Evolutionary conservation across 2,888 invertebrate genomes (phyloP).

Genomic region (Drosophila cognata): DNA sequence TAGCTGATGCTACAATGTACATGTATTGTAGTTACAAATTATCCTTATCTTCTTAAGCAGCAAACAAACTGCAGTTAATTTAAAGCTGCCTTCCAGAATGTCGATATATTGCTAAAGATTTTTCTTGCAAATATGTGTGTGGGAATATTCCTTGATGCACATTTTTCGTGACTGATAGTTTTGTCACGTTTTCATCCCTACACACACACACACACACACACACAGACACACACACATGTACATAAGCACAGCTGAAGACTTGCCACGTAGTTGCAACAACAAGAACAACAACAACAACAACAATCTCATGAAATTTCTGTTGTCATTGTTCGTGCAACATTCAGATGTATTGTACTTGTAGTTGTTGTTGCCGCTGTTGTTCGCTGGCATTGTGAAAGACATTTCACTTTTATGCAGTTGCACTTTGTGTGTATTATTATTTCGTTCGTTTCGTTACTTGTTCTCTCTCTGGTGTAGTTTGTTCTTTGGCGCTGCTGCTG

Average conservation of each 20-base stretch:
- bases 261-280: slow-evolving; percentile 30
- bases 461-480: slow-evolving; percentile 8
- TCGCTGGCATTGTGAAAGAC: slow-evolving; percentile 77
- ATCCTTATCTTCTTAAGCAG: neutral
- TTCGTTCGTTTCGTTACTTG: slow-evolving; percentile 36
- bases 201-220: slow-evolving; percentile 9
- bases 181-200: slow-evolving; percentile 52
- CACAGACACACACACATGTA: slow-evolving; percentile 2
- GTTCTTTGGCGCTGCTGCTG: slow-evolving; percentile 13
- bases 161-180: slow-evolving; percentile 47
- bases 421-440: slow-evolving; percentile 81
- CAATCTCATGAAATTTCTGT: slow-evolving; percentile 61
- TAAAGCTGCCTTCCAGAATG: slow-evolving; percentile 2
- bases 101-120: slow-evolving; percentile 5
- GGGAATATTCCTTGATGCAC: slow-evolving; percentile 5
- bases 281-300: slow-evolving; percentile 33
- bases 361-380: slow-evolving; percentile 43
- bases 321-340: slow-evolving; percentile 64
- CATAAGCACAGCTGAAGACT: slow-evolving; percentile 21
- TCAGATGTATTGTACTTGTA: slow-evolving; percentile 48
- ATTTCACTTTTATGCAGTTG: slow-evolving; percentile 81
- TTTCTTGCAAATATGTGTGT: neutral
- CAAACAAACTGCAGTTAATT: slow-evolving; percentile 33
- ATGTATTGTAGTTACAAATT: neutral
- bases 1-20: slow-evolving; percentile 5